These are phyloP conservation scores for Teleogryllus oceanicus DNA, from an alignment of 2,888 invertebrate genomes.

Conservation along the genomic window DNA sequence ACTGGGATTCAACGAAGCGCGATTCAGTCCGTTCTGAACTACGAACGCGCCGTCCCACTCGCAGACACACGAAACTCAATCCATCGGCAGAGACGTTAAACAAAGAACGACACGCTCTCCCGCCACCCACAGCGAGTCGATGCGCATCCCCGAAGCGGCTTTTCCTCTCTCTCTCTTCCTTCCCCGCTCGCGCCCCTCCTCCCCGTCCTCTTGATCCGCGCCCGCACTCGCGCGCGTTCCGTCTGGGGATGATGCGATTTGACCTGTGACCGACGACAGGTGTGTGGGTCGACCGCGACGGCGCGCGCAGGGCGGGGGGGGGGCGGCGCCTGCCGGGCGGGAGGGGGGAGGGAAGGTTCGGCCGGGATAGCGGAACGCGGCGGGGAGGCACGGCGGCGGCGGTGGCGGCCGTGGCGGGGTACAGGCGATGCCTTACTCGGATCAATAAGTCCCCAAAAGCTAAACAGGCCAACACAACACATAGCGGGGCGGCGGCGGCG, in stretches of 20 bases:
- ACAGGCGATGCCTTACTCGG: slow-evolving; percentile 32
- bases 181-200: neutral
- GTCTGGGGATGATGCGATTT: neutral
- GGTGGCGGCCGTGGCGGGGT: slow-evolving; percentile 12
- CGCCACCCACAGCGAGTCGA: too few relatives aligned
- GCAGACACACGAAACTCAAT: too few relatives aligned
- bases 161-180: neutral
- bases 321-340: slow-evolving; percentile 25
- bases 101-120: too few relatives aligned
- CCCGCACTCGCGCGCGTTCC: neutral
- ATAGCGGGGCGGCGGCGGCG: slow-evolving; percentile 18
- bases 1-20: too few relatives aligned
- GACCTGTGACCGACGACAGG: neutral
- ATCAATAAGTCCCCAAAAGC: slow-evolving; percentile 38
- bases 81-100: too few relatives aligned
- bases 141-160: too few relatives aligned
- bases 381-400: slow-evolving; percentile 21
- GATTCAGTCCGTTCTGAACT: too few relatives aligned
- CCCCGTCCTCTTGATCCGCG: neutral
- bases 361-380: slow-evolving; percentile 23
- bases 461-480: slow-evolving; percentile 36
- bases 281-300: neutral
- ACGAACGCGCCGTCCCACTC: too few relatives aligned
- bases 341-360: neutral
- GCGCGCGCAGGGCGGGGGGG: neutral